phyloP scores from a whole-genome alignment of 2,797 vertebrate genomes.

The Clarias platycephalus region DNA sequence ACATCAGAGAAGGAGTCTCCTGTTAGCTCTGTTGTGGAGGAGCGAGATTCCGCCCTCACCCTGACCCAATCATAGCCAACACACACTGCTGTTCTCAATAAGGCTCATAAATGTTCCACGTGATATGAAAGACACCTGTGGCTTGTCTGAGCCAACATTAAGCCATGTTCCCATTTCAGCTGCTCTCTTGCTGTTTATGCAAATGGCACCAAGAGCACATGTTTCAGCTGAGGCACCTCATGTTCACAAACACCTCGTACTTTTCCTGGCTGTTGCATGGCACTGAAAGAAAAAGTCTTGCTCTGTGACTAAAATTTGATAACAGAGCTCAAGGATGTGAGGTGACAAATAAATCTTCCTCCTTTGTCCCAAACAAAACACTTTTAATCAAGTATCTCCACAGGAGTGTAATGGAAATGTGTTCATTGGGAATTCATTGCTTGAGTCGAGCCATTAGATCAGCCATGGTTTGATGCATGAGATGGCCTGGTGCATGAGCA shows the following conservation, averaged over 20 bases:
- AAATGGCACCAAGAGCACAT: neutral
- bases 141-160: conserved; percentile 34
- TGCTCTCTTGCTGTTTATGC: conserved; percentile 33
- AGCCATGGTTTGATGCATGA: neutral
- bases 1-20: conserved; percentile 30
- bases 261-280: neutral
- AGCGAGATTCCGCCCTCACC: conserved; percentile 30
- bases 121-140: neutral
- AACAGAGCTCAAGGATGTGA: neutral
- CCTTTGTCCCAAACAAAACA: neutral
- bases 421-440: neutral
- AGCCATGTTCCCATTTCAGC: conserved; percentile 52
- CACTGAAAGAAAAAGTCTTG: neutral
- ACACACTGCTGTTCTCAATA: neutral
- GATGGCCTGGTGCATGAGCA: neutral
- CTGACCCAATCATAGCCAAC: neutral
- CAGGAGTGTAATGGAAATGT: conserved; percentile 6
- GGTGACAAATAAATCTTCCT: neutral
- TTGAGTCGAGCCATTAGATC: neutral
- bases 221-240: neutral
- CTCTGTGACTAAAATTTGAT: neutral
- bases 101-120: neutral
- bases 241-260: neutral
- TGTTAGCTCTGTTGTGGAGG: conserved; percentile 41
- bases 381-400: neutral